These are phyloP conservation scores for Philopedon plagiatum DNA, from an alignment of 2,888 invertebrate genomes.

Conservation along the genomic window DNA sequence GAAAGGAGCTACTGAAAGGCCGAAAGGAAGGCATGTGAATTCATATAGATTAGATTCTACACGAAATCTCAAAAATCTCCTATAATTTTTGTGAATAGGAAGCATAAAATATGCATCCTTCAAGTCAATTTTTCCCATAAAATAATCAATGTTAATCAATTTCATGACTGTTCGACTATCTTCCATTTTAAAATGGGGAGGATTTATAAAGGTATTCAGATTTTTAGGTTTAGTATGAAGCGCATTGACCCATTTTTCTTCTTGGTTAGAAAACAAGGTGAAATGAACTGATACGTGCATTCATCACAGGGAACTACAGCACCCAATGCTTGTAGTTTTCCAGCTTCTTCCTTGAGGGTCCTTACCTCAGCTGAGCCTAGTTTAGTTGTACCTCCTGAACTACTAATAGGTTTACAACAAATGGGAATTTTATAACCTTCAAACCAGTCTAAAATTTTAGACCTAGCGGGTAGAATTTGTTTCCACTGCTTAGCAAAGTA, in stretches of 20 bases:
- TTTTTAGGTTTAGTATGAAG: constrained; percentile 20
- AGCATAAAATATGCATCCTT: constrained; percentile 18
- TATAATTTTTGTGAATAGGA: not conserved
- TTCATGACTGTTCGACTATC: constrained; percentile 3
- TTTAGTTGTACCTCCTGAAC: not conserved
- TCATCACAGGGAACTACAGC: too few species aligned
- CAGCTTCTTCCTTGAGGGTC: not conserved
- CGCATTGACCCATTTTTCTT: constrained; percentile 6
- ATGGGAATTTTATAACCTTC: not conserved
- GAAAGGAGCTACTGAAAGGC: constrained; percentile 13
- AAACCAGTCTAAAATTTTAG: not conserved
- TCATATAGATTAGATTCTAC: constrained; percentile 5
- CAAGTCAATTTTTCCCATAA: constrained; percentile 29
- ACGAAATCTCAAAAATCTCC: constrained; percentile 14
- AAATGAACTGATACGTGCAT: not conserved
- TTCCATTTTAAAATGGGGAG: constrained; percentile 18
- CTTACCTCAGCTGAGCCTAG: not conserved
- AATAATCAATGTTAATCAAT: not conserved
- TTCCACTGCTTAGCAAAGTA: too few species aligned
- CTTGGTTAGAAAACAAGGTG: not conserved
- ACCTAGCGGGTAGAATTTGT: not conserved
- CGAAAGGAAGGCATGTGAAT: constrained; percentile 26
- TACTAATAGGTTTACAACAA: too few species aligned
- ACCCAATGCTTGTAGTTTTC: too few species aligned
- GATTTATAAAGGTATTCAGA: constrained; percentile 1